These are phyloP conservation scores for Fratercula arctica DNA, from an alignment of 2,797 vertebrate genomes.

Conservation along the genomic window DNA sequence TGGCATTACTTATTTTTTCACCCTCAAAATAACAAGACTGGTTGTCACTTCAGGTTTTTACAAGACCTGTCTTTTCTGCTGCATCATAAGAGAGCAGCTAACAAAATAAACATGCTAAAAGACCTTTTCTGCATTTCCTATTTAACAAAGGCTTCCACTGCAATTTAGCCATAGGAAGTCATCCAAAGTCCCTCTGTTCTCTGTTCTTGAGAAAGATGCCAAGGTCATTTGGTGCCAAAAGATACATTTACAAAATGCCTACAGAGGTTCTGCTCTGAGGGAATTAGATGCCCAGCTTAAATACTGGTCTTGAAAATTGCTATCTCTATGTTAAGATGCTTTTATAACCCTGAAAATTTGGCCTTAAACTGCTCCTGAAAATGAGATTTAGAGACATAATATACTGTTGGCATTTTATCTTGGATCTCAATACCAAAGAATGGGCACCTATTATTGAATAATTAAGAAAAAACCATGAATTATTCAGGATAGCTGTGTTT, in stretches of 20 bases:
- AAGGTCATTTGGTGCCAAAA: constrained; percentile 62
- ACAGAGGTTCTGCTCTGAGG: constrained; percentile 37
- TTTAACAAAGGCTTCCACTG: not conserved
- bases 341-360: constrained; percentile 43
- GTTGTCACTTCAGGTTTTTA: not conserved
- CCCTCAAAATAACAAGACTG: not conserved
- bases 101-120: constrained; percentile 24
- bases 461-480: constrained; percentile 40
- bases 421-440: not conserved
- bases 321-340: constrained; percentile 41
- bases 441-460: constrained; percentile 35
- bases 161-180: not conserved
- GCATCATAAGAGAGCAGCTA: not conserved
- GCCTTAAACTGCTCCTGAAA: constrained; percentile 14
- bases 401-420: constrained; percentile 18
- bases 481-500: constrained; percentile 30
- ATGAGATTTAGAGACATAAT: constrained; percentile 21
- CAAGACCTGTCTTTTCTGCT: not conserved
- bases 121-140: not conserved
- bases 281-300: constrained; percentile 48
- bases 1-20: not conserved
- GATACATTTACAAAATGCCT: constrained; percentile 34
- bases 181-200: not conserved
- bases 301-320: constrained; percentile 44
- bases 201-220: constrained; percentile 29